phyloP scores from a whole-genome alignment of 2,888 invertebrate genomes.

The Chromoteleia sp. region DNA sequence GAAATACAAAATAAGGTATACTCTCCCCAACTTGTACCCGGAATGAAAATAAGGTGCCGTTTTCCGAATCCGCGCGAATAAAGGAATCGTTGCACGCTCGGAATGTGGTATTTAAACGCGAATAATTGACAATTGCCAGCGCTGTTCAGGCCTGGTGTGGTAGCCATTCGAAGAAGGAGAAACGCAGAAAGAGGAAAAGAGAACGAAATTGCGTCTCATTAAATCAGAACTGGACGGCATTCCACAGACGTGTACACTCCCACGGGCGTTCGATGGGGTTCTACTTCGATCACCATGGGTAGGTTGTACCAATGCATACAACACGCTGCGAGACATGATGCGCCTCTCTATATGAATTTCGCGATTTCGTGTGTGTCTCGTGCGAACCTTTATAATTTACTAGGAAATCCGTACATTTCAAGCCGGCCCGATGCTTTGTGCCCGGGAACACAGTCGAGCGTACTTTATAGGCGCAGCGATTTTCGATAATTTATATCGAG shows the following conservation, averaged over 20 bases:
- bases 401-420: constrained; percentile 59
- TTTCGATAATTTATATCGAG: constrained; percentile 49
- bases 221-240: constrained; percentile 84
- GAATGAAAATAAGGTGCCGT: neutral
- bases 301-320: constrained; percentile 81
- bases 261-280: constrained; percentile 84
- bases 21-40: too few relatives aligned
- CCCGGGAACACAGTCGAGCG: constrained; percentile 8
- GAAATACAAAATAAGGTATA: neutral
- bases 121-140: constrained; percentile 52
- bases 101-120: constrained; percentile 11
- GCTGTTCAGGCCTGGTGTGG: constrained; percentile 14
- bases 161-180: constrained; percentile 70
- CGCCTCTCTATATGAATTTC: constrained; percentile 69
- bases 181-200: constrained; percentile 73
- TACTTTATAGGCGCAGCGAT: constrained; percentile 26
- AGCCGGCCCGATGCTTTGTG: constrained; percentile 10
- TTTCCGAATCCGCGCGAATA: neutral
- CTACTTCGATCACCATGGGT: constrained; percentile 83
- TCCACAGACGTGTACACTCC: constrained; percentile 85
- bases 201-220: constrained; percentile 79
- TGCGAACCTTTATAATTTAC: constrained; percentile 72
- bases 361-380: constrained; percentile 72
- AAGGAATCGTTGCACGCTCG: neutral
- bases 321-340: constrained; percentile 84